Base-by-base conservation (phyloP, 2,113 vertebrate genomes). In the Myiozetetes cayanensis region DNA sequence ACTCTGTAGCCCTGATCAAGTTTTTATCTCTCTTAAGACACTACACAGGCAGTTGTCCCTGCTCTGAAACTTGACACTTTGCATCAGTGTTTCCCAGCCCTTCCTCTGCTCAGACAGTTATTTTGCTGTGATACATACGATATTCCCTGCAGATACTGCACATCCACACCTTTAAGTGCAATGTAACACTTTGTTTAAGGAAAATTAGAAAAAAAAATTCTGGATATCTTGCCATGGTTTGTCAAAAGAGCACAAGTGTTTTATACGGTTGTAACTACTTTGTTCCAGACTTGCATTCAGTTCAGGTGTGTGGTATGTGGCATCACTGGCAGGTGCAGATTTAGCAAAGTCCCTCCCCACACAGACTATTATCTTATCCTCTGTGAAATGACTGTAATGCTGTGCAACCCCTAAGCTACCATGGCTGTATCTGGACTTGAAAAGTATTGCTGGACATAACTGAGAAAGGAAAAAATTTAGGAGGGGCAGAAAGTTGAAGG, bases 91-190 rank as follows among this genome's bases (percentile, higher is more conserved):
- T 94, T 94, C 70, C 86, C 65, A 52, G 43, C 28, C 7, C 46
- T 66, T 79, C 70, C 75, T 83, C 8, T 1, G 65, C 39, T 86
- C 85, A 89, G 86, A 41, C 65, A 89, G 39, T 31, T 90, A 28
- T 78, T 67, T 90, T n/a, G 7, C 35, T 75, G 35, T 3, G 6
- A 47, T 92, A 41, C 8, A 7, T 63, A 35, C 35, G 1, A 0
- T 72, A 44, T 87, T 65, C 65, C 73, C 56, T 85, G 25, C 65
- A 95, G 65, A 78, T 84, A 70, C 43, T 75, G 52, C 56, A 81
- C 28, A 65, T 89, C 91, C 89, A 75, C 93, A 87, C 91, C 83
- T 96, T 89, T 72, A 68, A 87, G 85, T 75, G 86, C 73, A 92
- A 92, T 85, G 39, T 71, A 88, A 92, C 68, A 59, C 55, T 79